Percentiles rank a stretch among this genome's conserved stretches.
phyloP scores from a whole-genome alignment of 2,797 vertebrate genomes.

The Melanotaenia trifasciata region DNA sequence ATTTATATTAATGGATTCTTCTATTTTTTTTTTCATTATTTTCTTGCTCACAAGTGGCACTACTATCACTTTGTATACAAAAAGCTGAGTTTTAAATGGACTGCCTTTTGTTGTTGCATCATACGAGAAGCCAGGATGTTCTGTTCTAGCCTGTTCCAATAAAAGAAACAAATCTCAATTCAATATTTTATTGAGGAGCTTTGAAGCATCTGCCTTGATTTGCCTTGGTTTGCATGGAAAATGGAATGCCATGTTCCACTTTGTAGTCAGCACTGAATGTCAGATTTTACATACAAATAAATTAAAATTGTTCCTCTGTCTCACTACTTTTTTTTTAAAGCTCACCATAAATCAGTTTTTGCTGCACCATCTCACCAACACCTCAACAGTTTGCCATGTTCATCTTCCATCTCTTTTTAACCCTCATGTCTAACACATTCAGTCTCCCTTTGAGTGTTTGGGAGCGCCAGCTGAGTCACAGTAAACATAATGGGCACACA shows the following conservation, averaged over 20 bases:
- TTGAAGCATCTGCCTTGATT: background rate
- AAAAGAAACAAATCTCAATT: background rate
- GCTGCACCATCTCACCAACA: background rate
- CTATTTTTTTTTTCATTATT: background rate
- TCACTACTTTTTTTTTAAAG: background rate
- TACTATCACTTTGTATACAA: background rate
- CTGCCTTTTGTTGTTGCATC: background rate
- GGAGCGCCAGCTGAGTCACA: constrained; percentile 35
- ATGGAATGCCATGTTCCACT: constrained; percentile 23
- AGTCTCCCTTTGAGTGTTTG: constrained; percentile 26
- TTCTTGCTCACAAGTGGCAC: background rate
- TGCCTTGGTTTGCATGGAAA: constrained; percentile 21
- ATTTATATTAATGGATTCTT: background rate
- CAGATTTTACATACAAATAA: constrained; percentile 8
- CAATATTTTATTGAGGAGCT: background rate
- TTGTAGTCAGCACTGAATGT: constrained; percentile 6
- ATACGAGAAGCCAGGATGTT: background rate
- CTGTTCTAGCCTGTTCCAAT: background rate
- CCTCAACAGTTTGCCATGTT: constrained; percentile 1
- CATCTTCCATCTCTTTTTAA: constrained; percentile 30
- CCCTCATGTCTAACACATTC: constrained; percentile 27
- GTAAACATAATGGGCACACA: constrained; percentile 49
- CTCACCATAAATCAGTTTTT: background rate
- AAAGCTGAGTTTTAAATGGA: background rate
- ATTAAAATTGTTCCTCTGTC: background rate